phyloP scores from a whole-genome alignment of 2,797 vertebrate species.

The Masticophis lateralis region DNA sequence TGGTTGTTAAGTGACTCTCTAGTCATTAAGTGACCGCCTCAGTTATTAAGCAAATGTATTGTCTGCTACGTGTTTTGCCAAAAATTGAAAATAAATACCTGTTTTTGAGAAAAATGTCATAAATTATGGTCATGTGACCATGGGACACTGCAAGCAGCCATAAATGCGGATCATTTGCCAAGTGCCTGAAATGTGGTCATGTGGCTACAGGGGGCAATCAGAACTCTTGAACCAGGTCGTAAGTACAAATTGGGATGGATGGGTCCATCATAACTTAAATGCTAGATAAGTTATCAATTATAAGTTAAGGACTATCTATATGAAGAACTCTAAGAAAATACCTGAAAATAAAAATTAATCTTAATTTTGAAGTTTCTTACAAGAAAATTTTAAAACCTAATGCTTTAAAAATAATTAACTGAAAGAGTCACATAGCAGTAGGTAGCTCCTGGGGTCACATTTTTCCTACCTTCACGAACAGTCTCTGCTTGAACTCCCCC shows the following conservation, averaged over 20 bases:
- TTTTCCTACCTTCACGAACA: not conserved
- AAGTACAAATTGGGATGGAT: not conserved
- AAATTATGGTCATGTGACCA: not conserved
- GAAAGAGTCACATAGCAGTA: constrained; percentile 16
- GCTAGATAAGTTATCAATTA: not conserved
- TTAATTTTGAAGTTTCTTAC: not conserved
- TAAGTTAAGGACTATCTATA: not conserved
- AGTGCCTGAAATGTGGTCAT: not conserved
- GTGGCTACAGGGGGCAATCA: not conserved
- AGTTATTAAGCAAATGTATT: not conserved
- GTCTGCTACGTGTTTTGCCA: not conserved
- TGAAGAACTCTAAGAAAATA: not conserved
- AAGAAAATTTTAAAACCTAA: not conserved
- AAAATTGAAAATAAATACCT: not conserved
- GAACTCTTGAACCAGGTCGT: not conserved
- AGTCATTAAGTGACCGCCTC: not conserved
- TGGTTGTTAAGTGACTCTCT: not conserved
- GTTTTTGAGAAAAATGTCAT: not conserved
- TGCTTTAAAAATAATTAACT: constrained; percentile 25
- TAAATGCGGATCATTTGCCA: not conserved
- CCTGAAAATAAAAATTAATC: not conserved
- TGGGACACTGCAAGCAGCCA: not conserved
- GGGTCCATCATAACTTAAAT: not conserved
- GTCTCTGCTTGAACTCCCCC: not conserved
- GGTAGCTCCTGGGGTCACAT: not conserved